A percentile compares a stretch with the other conserved stretches of the same genome.
phyloP scores from a whole-genome alignment of 1,140 invertebrate genomes.

The Holotrichia oblita region DNA sequence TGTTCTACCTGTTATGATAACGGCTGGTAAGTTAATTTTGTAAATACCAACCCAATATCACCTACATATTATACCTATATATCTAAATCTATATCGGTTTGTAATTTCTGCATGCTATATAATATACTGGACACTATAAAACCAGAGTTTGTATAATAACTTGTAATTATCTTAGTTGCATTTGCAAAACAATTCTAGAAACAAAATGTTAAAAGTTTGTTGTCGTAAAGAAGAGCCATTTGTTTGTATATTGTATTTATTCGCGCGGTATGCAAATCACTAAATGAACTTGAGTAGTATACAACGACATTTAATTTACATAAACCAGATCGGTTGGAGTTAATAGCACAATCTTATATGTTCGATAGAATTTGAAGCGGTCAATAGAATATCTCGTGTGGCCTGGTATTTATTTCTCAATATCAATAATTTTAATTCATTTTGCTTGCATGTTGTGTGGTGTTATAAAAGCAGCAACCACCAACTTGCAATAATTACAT shows the following conservation, averaged over 20 bases:
- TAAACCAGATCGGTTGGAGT: constrained; percentile 17
- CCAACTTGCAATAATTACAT: no score
- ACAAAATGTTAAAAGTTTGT: background rate
- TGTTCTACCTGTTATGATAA: no score
- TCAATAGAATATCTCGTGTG: constrained; percentile 23
- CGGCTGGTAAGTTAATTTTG: no score
- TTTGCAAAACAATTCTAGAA: background rate
- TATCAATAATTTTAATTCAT: background rate
- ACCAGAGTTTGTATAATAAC: background rate
- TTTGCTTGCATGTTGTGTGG: background rate
- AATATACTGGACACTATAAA: no score
- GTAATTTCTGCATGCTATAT: no score
- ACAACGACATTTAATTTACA: constrained; percentile 30
- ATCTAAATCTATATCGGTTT: no score
- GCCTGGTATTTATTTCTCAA: background rate
- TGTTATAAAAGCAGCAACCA: background rate
- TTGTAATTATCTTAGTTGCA: background rate
- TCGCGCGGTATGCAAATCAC: constrained; percentile 9
- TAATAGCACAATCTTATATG: background rate
- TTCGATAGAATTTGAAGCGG: constrained; percentile 2
- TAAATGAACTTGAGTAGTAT: constrained; percentile 31
- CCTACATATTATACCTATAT: no score
- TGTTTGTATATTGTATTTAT: constrained; percentile 30
- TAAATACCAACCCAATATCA: no score
- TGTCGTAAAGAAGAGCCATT: constrained; percentile 3